phyloP scores from a whole-genome alignment of 2,113 vertebrate genomes.

The Syrrhaptes paradoxus region DNA sequence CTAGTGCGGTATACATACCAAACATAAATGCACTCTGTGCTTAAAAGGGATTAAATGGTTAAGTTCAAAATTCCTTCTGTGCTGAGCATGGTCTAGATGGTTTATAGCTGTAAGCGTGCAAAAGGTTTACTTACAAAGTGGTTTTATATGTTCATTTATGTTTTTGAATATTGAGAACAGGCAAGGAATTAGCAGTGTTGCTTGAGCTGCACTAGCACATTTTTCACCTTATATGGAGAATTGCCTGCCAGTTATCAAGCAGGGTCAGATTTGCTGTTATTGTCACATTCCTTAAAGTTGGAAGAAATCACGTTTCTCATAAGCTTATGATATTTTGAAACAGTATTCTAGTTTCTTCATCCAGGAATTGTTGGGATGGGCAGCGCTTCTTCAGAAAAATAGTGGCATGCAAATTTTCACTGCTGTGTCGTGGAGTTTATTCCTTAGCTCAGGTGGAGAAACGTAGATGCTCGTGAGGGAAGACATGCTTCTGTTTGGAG shows the following conservation, averaged over 20 bases:
- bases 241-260: conserved; percentile 71
- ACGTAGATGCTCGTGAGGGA: background rate
- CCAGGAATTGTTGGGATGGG: background rate
- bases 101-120: background rate
- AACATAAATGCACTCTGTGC: background rate
- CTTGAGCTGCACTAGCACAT: conserved; percentile 61
- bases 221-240: conserved; percentile 84
- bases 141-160: background rate
- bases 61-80: background rate
- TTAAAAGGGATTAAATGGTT: conserved; percentile 20
- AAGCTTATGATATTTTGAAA: background rate
- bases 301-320: conserved; percentile 55
- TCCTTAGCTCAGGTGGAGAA: background rate
- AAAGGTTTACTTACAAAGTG: conserved; percentile 17
- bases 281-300: conserved; percentile 75
- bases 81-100: background rate
- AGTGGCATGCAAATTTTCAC: background rate
- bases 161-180: conserved; percentile 18
- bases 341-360: background rate
- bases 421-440: background rate
- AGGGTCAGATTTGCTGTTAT: conserved; percentile 75
- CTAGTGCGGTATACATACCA: background rate
- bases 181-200: conserved; percentile 32
- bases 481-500: background rate
- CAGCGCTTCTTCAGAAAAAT: background rate